Conservation (phyloP, 2,888 invertebrate species). For the Parasteatoda lunata region DNA sequence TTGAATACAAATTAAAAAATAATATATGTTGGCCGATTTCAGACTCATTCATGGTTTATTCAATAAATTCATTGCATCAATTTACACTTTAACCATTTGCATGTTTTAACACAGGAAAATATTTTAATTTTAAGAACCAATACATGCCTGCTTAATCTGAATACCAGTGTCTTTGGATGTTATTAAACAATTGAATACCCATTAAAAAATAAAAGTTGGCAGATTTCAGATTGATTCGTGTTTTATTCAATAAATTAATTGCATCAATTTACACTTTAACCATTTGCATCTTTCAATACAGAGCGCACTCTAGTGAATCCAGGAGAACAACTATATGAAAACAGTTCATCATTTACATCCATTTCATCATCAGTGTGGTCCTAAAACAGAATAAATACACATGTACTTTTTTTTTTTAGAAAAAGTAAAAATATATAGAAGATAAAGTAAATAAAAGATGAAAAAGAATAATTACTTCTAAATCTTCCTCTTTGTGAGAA, state of each 20-base stretch:
- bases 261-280: slow-evolving; percentile 2
- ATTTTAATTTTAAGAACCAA: too few species aligned
- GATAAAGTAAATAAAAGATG: not conserved
- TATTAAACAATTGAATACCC: too few species aligned
- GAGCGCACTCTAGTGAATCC: slow-evolving; percentile 63
- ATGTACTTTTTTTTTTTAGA: not conserved
- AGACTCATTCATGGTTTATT: too few species aligned
- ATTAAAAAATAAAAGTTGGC: too few species aligned
- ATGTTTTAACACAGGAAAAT: slow-evolving; percentile 7
- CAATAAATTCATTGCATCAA: slow-evolving; percentile 34
- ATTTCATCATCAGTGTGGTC: slow-evolving; percentile 39
- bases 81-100: slow-evolving; percentile 5
- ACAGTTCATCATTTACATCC: slow-evolving; percentile 31
- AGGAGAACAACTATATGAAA: slow-evolving; percentile 67
- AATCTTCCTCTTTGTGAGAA: slow-evolving; percentile 44
- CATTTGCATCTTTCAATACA: slow-evolving; percentile 8
- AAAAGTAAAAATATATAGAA: not conserved
- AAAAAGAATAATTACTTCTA: slow-evolving; percentile 13
- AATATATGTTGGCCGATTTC: too few species aligned
- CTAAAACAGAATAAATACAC: slow-evolving; percentile 12
- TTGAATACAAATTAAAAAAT: too few species aligned
- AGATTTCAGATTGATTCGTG: too few species aligned
- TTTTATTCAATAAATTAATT: slow-evolving; percentile 39
- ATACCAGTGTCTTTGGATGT: too few species aligned
- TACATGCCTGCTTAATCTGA: too few species aligned